Base-by-base conservation (phyloP, 1,140 invertebrate genomes). In the Drosophila micromelanica region DNA sequence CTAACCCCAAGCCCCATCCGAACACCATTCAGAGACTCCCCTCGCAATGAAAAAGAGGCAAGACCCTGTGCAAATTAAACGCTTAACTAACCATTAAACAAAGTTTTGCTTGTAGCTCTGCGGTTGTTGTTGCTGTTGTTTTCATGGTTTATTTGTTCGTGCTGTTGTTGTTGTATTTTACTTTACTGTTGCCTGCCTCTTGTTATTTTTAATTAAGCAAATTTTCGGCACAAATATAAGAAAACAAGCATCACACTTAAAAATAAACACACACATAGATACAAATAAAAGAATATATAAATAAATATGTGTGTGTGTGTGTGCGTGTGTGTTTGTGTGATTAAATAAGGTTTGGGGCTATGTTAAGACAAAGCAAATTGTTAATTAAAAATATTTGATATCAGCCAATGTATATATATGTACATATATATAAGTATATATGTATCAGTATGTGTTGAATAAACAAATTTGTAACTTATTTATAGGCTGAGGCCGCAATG, bases 131-230 rank as follows among this genome's bases (percentile, higher is more conserved):
- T 60, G 38, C 48, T 68, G 17, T 56, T 69, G 32, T 23, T 13
- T 27, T 40, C 42, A 7, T 7, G 40, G 32, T 12, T 68, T 13
- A 23, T 61, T 63, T 40, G 61, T 27, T 23, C 27, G 17, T 17
- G 17, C 37, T 46, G 59, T 61, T 56, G 9, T 52, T 65, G 67
- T 61, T 72, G 37, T 65, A 51, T 77, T 70, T 60, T 71, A 67
- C 40, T 48, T 30, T 45, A 17, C 17, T 55, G 52, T 40, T 40
- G 11, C 17, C 45, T 48, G 75, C 60, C 57, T 56, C 70, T 86
- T 86, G 81, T 86, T 86, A 87, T 86, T 86, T 85, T 87, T 86
- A 87, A 86, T 86, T 86, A 86, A 86, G 81, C 81, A 87, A 86
- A 86, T 86, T 86, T 86, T 86, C 78, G 74, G 61, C 62, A 78